Evolutionary conservation across 2,888 invertebrate species (phyloP), one percentile per base, ranked within the genome.

Genomic region (Callyntrura sp.): DNA sequence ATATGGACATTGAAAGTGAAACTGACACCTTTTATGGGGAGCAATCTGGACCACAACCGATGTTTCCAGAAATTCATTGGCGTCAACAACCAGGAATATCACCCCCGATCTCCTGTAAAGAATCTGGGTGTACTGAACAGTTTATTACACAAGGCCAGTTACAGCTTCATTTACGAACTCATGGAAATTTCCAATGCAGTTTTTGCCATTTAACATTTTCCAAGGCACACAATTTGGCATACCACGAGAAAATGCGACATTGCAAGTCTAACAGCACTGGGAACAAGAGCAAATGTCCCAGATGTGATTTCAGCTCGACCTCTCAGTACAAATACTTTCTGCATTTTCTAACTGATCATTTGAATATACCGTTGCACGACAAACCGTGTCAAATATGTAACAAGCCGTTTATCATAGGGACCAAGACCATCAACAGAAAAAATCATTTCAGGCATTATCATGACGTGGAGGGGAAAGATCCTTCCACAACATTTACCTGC

Each of bases 11-110:
- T 65, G 82, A 45, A 14, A 48, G 17, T n/a, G 83, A 84, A 1
- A n/a, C 1, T 17, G 48, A 78, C 12, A 17, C 4, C 25, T 51
- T 6, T 11, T 8, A 1, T 9, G 82, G 76, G 3, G 23, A 14
- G 8, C 55, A 51, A 14, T 55, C n/a, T n/a, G n/a, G n/a, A 14
- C 25, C 23, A 51, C 17, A n/a, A 1, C 11, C 45, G 6, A 45
- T 28, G 17, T 86, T 86, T 35, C 85, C 85, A 0, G 85, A 86
- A 65, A n/a, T 35, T 17, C 85, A 86, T 43, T 78, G 85, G 78
- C 70, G 65, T 14, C 85, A 86, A 65, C 28, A 51, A 28, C 14
- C 5, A 57, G 48, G 20, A 9, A 12, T 17, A 1, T 2, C 2
- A 28, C 76, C 76, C 9, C 70, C 12, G 0, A 85, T 70, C 17